Conservation (phyloP, 1,140 invertebrate genomes). For the Papilio machaon region DNA sequence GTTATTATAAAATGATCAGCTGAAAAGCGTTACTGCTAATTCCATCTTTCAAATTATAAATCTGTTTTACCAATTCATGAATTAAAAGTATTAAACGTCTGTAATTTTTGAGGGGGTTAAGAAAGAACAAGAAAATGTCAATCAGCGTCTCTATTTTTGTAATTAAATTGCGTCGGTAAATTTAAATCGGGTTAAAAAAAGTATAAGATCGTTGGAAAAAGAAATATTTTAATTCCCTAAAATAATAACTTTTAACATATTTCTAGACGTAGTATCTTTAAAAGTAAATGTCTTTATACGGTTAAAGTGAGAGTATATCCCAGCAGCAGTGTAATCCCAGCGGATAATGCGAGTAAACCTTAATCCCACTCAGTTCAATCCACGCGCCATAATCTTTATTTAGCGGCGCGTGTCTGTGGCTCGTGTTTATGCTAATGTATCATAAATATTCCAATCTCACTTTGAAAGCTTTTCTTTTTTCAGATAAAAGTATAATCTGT, state of each 20-base stretch:
- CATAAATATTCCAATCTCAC: neutral
- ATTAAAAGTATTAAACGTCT: too few species aligned
- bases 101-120: too few species aligned
- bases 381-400: slow-evolving; percentile 8
- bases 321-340: neutral
- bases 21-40: too few species aligned
- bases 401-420: neutral
- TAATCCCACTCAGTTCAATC: slow-evolving; percentile 5
- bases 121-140: too few species aligned
- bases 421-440: neutral
- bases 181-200: too few species aligned
- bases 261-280: neutral
- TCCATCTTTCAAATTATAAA: too few species aligned
- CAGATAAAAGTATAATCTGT: neutral
- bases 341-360: neutral
- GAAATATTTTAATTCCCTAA: too few species aligned
- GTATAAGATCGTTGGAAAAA: too few species aligned
- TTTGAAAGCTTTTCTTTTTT: neutral
- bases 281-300: neutral
- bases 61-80: too few species aligned
- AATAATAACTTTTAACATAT: neutral
- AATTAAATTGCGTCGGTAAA: too few species aligned
- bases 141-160: too few species aligned
- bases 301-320: neutral
- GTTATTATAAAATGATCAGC: too few species aligned